These are phyloP conservation scores for Ctenosaura bakeri DNA, from an alignment of 2,797 vertebrate genomes.

Conservation along the genomic window DNA sequence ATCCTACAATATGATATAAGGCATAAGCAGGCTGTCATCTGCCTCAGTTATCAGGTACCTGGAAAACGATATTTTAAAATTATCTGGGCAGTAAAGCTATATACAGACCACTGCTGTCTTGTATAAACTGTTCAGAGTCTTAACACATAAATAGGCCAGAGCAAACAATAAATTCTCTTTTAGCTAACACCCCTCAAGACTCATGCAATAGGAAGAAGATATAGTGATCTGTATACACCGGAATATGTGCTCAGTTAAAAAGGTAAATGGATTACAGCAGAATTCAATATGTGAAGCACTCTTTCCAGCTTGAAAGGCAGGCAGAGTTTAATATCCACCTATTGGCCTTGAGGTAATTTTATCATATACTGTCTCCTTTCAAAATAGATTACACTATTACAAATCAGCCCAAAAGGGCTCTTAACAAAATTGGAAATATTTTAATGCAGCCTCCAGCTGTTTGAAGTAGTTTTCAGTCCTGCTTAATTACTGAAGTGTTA, in stretches of 20 bases:
- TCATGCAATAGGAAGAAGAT: not conserved
- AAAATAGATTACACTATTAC: not conserved
- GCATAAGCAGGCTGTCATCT: not conserved
- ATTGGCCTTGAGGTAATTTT: not conserved
- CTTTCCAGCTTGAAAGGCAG: conserved; percentile 24
- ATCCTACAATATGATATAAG: not conserved
- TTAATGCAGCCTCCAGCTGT: not conserved
- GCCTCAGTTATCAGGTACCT: not conserved
- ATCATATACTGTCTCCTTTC: not conserved
- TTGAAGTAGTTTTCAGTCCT: not conserved
- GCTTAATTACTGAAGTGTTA: not conserved
- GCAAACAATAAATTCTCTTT: not conserved
- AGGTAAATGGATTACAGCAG: not conserved
- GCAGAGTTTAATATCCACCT: not conserved
- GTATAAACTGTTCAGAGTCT: not conserved
- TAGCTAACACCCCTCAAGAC: not conserved
- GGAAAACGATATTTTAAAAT: conserved; percentile 5
- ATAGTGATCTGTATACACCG: not conserved
- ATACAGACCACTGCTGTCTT: not conserved
- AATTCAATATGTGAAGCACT: not conserved
- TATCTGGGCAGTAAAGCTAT: not conserved
- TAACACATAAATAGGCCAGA: not conserved
- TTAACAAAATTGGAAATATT: not conserved
- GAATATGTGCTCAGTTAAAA: not conserved
- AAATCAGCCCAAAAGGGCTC: not conserved